Evolutionary conservation across 2,113 vertebrate species (phyloP), one percentile per base, ranked within the genome.

Genomic region (Donacobius atricapilla): DNA sequence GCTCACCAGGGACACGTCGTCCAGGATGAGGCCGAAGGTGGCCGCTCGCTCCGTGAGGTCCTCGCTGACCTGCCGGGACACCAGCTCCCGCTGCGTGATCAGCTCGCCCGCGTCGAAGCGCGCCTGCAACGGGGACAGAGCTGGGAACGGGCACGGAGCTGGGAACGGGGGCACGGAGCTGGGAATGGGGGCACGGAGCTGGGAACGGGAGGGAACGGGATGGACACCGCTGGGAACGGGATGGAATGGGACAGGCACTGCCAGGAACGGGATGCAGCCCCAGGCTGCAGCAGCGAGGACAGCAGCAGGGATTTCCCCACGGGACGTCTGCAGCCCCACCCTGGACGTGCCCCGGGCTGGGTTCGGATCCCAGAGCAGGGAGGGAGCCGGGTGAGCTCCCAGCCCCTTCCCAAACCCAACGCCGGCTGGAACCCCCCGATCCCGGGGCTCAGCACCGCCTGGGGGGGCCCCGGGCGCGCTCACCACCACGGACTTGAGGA

Each of bases 101-200:
- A 99, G 95, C 75, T 99, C 99, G 5, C 99, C 99, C 2, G 99
- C 99, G 75, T 99, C 99, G 76, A 99, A 99, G n/a, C 99, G 98
- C 51, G 99, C 99, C 99, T 99, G 95, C 2, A 58, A 57, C 40
- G 2, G 21, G 61, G 4, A 44, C 14, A 5, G 21, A 3, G 21
- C 6, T 24, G 57, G 57, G 35, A 27, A 5, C 3, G 28, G 2
- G 19, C 37, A 45, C 33, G 15, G 14, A 8, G 14, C 13, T 27
- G 56, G 56, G n/a, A 16, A 20, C 4, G 27, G 39, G 39, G 13
- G 3, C 40, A 13, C 11, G 40, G 40, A 11, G 40, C 40, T 42
- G 40, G 40, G 40, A 42, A 42, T 11, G 24, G 51, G 50, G 28
- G n/a, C n/a, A n/a, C n/a, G n/a, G n/a, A 2, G 14, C 47, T 23